phyloP scores from a whole-genome alignment of 92 coral and sea anemone species.

The Nematostella vectensis region DNA sequence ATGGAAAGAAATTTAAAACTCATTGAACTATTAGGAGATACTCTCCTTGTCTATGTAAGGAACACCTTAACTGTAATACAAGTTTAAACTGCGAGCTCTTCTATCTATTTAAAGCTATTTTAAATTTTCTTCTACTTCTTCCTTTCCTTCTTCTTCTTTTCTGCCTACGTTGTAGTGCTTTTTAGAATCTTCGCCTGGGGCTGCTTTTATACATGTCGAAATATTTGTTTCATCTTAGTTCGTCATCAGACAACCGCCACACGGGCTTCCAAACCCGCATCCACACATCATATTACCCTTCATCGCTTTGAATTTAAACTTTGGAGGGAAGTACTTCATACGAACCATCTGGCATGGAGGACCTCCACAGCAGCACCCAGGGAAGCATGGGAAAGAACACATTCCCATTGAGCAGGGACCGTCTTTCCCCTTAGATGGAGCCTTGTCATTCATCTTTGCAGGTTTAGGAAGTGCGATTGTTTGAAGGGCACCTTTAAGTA shows the following conservation, averaged over 20 bases:
- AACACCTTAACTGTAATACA: too few relatives aligned
- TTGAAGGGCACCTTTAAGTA: conserved; percentile 18
- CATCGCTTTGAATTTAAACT: conserved; percentile 46
- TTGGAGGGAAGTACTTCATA: conserved; percentile 59
- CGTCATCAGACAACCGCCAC: conserved; percentile 34
- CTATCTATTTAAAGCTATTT: too few relatives aligned
- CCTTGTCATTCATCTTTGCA: conserved; percentile 11
- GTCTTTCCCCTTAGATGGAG: conserved; percentile 5
- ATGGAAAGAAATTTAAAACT: too few relatives aligned
- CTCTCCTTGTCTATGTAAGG: too few relatives aligned
- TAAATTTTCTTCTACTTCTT: too few relatives aligned
- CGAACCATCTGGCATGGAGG: conserved; percentile 34
- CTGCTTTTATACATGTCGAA: too few relatives aligned
- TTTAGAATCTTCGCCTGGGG: too few relatives aligned
- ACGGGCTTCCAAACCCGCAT: conserved; percentile 37
- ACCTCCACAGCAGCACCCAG: conserved; percentile 38
- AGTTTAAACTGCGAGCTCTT: too few relatives aligned
- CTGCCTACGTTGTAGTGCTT: too few relatives aligned
- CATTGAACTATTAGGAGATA: too few relatives aligned
- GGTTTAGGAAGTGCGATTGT: conserved; percentile 12
- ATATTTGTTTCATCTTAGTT: too few relatives aligned
- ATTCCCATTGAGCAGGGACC: conserved; percentile 16
- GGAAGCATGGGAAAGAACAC: conserved; percentile 27
- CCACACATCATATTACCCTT: conserved; percentile 56
- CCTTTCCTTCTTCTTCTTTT: too few relatives aligned